These are phyloP conservation scores for Antrozous pallidus DNA, from an alignment of 2,797 vertebrate genomes.

Conservation along the genomic window DNA sequence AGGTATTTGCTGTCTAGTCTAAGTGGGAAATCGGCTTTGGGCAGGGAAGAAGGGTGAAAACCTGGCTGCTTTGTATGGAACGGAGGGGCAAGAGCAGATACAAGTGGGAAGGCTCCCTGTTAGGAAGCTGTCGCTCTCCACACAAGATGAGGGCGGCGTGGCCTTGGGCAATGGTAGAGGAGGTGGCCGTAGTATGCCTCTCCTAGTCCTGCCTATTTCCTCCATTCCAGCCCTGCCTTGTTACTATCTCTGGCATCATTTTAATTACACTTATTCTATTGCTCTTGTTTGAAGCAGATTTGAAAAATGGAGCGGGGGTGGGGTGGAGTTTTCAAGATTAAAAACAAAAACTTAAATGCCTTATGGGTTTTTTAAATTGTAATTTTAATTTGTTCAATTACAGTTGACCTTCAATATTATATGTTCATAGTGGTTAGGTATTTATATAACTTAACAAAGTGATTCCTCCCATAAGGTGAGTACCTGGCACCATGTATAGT, in stretches of 20 bases:
- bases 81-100: not conserved
- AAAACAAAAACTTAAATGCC: not conserved
- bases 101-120: not conserved
- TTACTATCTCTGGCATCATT: not conserved
- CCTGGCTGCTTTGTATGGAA: not conserved
- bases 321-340: not conserved
- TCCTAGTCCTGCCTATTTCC: not conserved
- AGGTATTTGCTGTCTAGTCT: not conserved
- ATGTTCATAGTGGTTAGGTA: not conserved
- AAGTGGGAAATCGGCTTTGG: not conserved
- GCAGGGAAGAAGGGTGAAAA: not conserved
- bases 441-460: not conserved
- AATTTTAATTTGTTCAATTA: not conserved
- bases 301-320: not conserved
- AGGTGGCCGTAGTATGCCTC: not conserved
- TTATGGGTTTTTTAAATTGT: not conserved
- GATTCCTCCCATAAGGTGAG: not conserved
- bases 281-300: slow-evolving; percentile 1
- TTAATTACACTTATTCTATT: not conserved
- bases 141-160: not conserved
- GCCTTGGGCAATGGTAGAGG: not conserved
- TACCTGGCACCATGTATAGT: not conserved
- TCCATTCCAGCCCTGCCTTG: not conserved
- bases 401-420: not conserved
- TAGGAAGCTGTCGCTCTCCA: not conserved